Evolutionary conservation across 2,113 vertebrate genomes (phyloP).

Genomic region (Aleadryas rufinucha): DNA sequence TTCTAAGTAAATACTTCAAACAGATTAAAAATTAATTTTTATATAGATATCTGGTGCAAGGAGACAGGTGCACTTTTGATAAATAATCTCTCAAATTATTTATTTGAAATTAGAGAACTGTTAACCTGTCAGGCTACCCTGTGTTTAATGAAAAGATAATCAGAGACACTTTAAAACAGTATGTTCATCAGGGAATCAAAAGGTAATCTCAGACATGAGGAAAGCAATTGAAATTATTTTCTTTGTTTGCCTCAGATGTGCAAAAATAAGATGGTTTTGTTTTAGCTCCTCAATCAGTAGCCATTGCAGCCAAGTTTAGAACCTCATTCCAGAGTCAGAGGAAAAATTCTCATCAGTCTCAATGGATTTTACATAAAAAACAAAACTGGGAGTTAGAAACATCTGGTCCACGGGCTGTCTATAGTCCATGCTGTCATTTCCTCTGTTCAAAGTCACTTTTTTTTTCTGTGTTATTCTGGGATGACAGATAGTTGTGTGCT

Average conservation of each 20-base stretch:
- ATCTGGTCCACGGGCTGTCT: background rate
- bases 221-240: background rate
- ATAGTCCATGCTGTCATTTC: background rate
- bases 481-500: background rate
- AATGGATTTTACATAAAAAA: background rate
- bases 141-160: background rate
- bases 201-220: background rate
- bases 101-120: background rate
- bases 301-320: background rate
- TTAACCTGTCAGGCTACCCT: background rate
- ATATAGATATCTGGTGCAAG: background rate
- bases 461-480: background rate
- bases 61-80: background rate
- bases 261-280: background rate
- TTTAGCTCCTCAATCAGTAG: background rate
- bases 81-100: background rate
- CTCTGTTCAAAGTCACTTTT: background rate
- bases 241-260: background rate
- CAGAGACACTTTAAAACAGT: background rate
- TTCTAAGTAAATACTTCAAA: background rate
- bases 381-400: background rate
- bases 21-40: background rate
- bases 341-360: background rate
- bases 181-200: background rate
- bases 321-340: background rate